Evolutionary conservation across 1,140 invertebrate genomes (phyloP).

Genomic region (Palaemon carinicauda): DNA sequence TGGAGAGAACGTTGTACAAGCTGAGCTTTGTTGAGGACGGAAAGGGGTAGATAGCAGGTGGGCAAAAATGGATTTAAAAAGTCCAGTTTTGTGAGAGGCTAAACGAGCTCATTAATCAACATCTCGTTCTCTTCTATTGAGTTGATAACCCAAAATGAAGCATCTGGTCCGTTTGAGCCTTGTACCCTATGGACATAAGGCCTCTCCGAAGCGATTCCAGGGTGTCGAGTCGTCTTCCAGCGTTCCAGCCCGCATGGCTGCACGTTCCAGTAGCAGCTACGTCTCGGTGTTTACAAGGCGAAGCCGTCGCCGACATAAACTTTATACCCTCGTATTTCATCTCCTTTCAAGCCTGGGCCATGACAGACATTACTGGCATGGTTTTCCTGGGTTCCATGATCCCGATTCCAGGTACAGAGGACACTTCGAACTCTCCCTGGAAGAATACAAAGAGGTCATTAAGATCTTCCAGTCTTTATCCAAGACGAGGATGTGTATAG

Average conservation of each 20-base stretch:
- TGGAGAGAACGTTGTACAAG: not conserved
- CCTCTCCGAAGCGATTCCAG: not conserved
- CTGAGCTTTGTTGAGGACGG: not conserved
- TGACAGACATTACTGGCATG: constrained; percentile 30
- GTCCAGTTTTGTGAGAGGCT: constrained; percentile 32
- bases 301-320: constrained; percentile 32
- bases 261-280: constrained; percentile 31
- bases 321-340: constrained; percentile 47
- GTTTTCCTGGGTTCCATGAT: not conserved
- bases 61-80: not conserved
- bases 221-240: not conserved
- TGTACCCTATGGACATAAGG: not conserved
- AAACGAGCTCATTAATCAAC: constrained; percentile 49
- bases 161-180: not conserved
- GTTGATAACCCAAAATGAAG: constrained; percentile 18
- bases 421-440: too few species aligned
- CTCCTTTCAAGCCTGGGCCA: not conserved
- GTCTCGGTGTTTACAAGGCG: constrained; percentile 26
- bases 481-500: too few species aligned
- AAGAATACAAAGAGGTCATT: too few species aligned
- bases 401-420: too few species aligned
- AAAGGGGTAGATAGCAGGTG: not conserved
- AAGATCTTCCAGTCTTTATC: too few species aligned
- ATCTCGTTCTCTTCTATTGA: constrained; percentile 36
- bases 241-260: not conserved